Conservation (phyloP, 1,140 invertebrate genomes). For the Drosophila baimaii region DNA sequence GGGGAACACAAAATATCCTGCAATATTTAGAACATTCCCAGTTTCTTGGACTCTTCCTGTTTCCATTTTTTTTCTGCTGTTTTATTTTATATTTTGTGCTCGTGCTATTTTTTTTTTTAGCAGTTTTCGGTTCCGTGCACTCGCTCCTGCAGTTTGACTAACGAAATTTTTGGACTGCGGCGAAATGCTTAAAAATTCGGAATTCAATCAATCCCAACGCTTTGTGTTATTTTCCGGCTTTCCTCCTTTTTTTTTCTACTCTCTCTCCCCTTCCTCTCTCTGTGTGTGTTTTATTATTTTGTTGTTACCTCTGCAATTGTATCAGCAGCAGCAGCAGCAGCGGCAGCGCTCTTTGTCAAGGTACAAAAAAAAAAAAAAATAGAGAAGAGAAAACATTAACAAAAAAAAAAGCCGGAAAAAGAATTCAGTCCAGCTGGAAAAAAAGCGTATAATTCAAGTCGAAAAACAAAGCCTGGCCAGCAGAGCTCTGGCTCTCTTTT, state of each 20-base stretch:
- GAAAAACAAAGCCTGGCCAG: constrained; percentile 24
- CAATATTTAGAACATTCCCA: constrained; percentile 19
- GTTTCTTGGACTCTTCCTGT: constrained; percentile 22
- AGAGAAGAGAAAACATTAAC: background rate
- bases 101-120: constrained; percentile 33
- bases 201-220: constrained; percentile 80
- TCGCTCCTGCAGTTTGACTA: constrained; percentile 65
- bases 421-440: constrained; percentile 9
- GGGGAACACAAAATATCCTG: background rate
- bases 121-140: constrained; percentile 67
- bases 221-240: constrained; percentile 54
- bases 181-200: constrained; percentile 80
- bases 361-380: background rate
- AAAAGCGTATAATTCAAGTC: constrained; percentile 29
- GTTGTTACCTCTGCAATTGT: constrained; percentile 66
- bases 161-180: constrained; percentile 73
- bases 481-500: constrained; percentile 4
- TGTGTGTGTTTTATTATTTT: constrained; percentile 50
- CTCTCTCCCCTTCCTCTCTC: background rate
- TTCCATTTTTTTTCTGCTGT: constrained; percentile 2
- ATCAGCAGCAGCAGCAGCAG: constrained; percentile 64
- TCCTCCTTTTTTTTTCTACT: constrained; percentile 23
- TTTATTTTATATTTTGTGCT: constrained; percentile 12
- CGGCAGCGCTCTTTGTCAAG: constrained; percentile 30
- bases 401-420: constrained; percentile 3